phyloP scores from a whole-genome alignment of 2,797 vertebrate species.

The Ptychobarbus kaznakovi region DNA sequence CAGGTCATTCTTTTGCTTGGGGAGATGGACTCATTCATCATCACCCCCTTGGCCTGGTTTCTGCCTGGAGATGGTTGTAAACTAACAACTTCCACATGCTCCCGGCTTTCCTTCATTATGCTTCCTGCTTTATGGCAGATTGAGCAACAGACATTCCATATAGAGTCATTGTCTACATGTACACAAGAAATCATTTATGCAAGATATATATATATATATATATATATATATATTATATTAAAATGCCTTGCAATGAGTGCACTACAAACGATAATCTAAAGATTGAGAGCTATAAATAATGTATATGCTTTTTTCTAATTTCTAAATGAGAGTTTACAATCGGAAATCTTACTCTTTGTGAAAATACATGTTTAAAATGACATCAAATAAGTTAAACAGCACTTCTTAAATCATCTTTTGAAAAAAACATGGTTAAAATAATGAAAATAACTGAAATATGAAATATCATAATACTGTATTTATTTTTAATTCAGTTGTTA shows the following conservation, averaged over 20 bases:
- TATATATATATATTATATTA: not conserved
- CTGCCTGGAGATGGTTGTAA: slow-evolving; percentile 88
- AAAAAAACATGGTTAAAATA: slow-evolving; percentile 47
- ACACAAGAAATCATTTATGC: slow-evolving; percentile 41
- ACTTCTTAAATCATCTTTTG: slow-evolving; percentile 72
- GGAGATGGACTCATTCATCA: slow-evolving; percentile 92
- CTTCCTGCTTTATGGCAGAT: slow-evolving; percentile 81
- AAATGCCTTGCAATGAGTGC: slow-evolving; percentile 14
- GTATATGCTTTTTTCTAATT: not conserved
- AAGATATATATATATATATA: slow-evolving; percentile 24
- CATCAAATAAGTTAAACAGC: slow-evolving; percentile 78
- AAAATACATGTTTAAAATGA: slow-evolving; percentile 62
- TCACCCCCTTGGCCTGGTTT: slow-evolving; percentile 92
- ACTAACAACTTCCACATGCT: slow-evolving; percentile 86
- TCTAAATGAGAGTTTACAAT: not conserved
- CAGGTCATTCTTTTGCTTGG: slow-evolving; percentile 94
- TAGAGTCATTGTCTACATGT: slow-evolving; percentile 54
- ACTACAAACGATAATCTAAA: not conserved
- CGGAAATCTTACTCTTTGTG: not conserved
- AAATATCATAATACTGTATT: slow-evolving; percentile 71
- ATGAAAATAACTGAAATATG: slow-evolving; percentile 59
- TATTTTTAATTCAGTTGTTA: slow-evolving; percentile 74
- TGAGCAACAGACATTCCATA: slow-evolving; percentile 78
- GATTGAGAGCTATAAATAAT: not conserved
- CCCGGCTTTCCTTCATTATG: slow-evolving; percentile 83